Percentiles rank a stretch among this genome's conserved stretches.
Evolutionary conservation across 2,797 vertebrate species (phyloP).

Genomic region (Dendrocincla fuliginosa): DNA sequence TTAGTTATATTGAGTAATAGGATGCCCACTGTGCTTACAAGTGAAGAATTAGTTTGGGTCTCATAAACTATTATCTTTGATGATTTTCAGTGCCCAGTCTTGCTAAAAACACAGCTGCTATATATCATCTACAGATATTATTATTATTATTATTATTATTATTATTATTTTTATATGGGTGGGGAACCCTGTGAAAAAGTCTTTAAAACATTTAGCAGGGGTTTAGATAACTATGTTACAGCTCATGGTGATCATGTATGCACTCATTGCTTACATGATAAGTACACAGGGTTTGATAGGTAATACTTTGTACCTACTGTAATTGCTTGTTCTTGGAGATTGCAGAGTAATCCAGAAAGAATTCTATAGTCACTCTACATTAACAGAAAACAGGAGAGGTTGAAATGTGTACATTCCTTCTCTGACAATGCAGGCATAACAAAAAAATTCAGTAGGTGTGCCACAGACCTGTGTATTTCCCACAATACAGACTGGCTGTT

Average conservation of each 20-base stretch:
- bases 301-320: not conserved
- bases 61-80: not conserved
- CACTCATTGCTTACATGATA: not conserved
- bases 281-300: not conserved
- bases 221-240: not conserved
- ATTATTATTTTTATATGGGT: not conserved
- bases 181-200: not conserved
- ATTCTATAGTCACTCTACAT: not conserved
- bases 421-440: not conserved
- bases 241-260: not conserved
- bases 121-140: not conserved
- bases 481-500: not conserved
- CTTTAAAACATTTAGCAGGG: not conserved
- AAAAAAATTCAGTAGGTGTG: not conserved
- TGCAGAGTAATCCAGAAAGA: constrained; percentile 30
- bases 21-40: not conserved
- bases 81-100: not conserved
- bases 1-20: not conserved
- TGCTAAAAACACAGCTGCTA: not conserved
- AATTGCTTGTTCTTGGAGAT: constrained; percentile 18
- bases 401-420: not conserved
- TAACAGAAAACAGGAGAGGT: constrained; percentile 16
- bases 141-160: not conserved
- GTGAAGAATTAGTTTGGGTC: not conserved
- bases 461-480: not conserved